Evolutionary conservation across 2,113 vertebrate species (phyloP), one percentile per base, ranked within the genome.

Genomic region (Nycticebus coucang): DNA sequence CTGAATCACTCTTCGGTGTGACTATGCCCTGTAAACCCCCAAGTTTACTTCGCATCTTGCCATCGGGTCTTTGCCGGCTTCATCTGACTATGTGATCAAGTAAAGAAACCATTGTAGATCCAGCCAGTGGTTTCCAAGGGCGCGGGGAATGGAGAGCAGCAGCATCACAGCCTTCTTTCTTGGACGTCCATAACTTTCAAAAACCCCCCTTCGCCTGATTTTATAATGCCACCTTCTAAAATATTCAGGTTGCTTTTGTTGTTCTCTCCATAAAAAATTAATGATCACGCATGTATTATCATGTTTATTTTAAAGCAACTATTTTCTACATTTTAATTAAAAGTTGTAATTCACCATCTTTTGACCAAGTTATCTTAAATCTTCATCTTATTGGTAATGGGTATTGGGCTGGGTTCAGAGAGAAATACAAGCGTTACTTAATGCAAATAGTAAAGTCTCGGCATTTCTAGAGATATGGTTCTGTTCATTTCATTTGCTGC

Each of bases 381-480:
- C 98, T 98, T 98, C 79, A 97, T 98, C 97, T 98, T 98, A 98
- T 98, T 98, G 96, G 98, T 98, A 97, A 98, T 98, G 97, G 95
- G 90, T 98, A 97, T 94, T 95, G 95, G 95, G 97, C 93, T 97
- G 93, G 98, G 98, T 98, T 98, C 96, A 92, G 97, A 83, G 96
- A 98, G 98, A 98, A 98, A 98, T 98, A 98, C 95, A 98, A 87
- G 97, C 69, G n/a, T 98, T 98, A 97, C 97, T 98, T 98, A 98
- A 98, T 98, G 95, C 98, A 98, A 97, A 98, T 96, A 97, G 97
- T 98, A 98, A 98, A 98, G 98, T 98, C 98, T 98, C 95, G 28
- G 97, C 91, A 81, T 98, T 98, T 98, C 95, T 57, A 98, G 98
- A 98, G 98, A 98, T 98, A 98, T 35, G 93, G 95, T 97, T 98